phyloP scores from a whole-genome alignment of 1,140 invertebrate genomes.

The Stenopsyche tienmushanensis region DNA sequence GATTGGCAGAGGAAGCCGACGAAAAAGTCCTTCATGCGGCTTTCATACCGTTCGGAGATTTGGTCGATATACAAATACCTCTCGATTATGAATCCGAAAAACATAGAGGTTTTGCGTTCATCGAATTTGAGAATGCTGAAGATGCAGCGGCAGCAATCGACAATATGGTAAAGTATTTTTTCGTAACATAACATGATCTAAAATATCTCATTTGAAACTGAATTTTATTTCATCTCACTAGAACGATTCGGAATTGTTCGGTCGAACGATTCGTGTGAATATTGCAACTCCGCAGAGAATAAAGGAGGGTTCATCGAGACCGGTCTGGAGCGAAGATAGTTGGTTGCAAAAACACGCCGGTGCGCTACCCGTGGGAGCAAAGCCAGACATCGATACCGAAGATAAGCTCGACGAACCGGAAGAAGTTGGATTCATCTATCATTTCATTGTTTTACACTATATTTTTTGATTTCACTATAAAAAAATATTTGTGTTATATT shows the following conservation, averaged over 20 bases:
- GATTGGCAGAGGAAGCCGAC: slow-evolving; percentile 95
- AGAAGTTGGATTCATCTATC: no score
- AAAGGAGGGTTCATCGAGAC: slow-evolving; percentile 90
- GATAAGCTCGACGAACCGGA: slow-evolving; percentile 46
- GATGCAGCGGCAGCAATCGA: slow-evolving; percentile 98
- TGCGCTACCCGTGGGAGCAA: slow-evolving; percentile 66
- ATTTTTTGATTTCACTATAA: no score
- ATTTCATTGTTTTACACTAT: no score
- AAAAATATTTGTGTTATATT: no score
- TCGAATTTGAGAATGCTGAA: slow-evolving; percentile 93
- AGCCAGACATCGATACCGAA: slow-evolving; percentile 49
- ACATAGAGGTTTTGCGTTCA: slow-evolving; percentile 96
- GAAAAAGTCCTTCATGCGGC: slow-evolving; percentile 94
- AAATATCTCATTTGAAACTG: no score
- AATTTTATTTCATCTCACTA: no score
- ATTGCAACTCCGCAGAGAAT: slow-evolving; percentile 95
- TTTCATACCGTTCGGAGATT: slow-evolving; percentile 97
- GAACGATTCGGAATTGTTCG: slow-evolving; percentile 98
- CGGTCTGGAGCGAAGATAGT: slow-evolving; percentile 95
- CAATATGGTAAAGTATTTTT: no score
- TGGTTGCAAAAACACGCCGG: slow-evolving; percentile 96
- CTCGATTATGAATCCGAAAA: slow-evolving; percentile 98
- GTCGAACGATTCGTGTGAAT: slow-evolving; percentile 94
- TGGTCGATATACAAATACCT: slow-evolving; percentile 96
- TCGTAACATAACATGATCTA: no score